These are phyloP conservation scores for Leptinotarsa lineolata DNA, from an alignment of 1,140 invertebrate genomes.

Conservation along the genomic window DNA sequence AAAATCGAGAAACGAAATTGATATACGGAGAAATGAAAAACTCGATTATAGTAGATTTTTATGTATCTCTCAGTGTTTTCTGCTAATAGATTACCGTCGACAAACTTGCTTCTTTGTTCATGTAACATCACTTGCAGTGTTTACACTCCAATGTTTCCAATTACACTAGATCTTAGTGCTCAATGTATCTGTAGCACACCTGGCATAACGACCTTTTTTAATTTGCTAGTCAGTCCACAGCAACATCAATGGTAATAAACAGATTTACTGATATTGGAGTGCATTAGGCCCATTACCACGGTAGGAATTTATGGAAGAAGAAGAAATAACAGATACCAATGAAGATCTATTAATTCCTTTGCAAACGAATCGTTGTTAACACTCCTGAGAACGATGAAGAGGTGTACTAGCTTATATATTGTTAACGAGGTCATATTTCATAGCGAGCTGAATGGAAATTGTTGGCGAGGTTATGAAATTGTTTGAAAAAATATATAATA, in stretches of 20 bases:
- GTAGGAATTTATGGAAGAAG: not conserved
- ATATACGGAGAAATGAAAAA: too few relatives aligned
- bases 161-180: too few relatives aligned
- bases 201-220: not conserved
- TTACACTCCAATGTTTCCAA: too few relatives aligned
- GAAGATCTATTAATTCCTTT: not conserved
- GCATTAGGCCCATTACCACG: not conserved
- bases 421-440: not conserved
- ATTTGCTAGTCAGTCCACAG: not conserved
- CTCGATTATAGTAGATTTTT: too few relatives aligned
- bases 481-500: not conserved
- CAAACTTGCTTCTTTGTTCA: too few relatives aligned
- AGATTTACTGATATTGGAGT: not conserved
- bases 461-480: constrained; percentile 2
- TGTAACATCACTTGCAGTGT: too few relatives aligned
- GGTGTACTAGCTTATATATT: not conserved
- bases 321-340: not conserved
- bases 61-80: too few relatives aligned
- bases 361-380: not conserved
- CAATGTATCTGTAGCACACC: too few relatives aligned
- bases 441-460: not conserved
- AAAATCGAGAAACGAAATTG: too few relatives aligned
- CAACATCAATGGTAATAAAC: not conserved
- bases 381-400: not conserved
- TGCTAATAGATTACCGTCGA: too few relatives aligned